Evolutionary conservation across 2,797 vertebrate genomes (phyloP).

Genomic region (Myotis vivesi): DNA sequence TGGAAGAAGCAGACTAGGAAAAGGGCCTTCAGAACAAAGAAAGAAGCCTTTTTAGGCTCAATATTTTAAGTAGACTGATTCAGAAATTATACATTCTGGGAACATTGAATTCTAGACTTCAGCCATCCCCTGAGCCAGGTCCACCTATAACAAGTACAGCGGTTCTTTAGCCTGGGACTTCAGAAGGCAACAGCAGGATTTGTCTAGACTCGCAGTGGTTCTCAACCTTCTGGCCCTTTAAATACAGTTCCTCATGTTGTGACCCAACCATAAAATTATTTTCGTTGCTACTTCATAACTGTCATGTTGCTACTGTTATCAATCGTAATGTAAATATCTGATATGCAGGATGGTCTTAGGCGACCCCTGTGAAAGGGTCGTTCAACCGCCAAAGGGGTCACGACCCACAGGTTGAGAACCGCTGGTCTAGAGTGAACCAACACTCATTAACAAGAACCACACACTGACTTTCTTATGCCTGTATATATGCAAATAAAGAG

Average conservation of each 20-base stretch:
- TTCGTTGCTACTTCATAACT: too few relatives aligned
- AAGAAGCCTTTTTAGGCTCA: not conserved
- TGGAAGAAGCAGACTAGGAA: not conserved
- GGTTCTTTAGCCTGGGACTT: not conserved
- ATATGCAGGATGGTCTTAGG: too few relatives aligned
- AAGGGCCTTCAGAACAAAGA: not conserved
- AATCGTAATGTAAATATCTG: too few relatives aligned
- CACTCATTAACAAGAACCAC: not conserved
- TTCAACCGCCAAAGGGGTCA: too few relatives aligned
- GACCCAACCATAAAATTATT: too few relatives aligned
- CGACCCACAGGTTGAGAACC: too few relatives aligned
- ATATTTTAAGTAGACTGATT: not conserved
- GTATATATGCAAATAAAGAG: not conserved
- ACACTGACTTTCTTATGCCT: not conserved
- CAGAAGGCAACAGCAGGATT: not conserved
- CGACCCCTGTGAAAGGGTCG: too few relatives aligned
- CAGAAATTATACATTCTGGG: not conserved
- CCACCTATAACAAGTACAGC: not conserved
- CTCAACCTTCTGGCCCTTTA: too few relatives aligned
- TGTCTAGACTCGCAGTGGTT: not conserved
- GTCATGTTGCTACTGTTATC: too few relatives aligned
- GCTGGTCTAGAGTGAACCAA: not conserved
- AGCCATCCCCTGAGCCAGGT: not conserved
- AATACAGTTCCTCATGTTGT: too few relatives aligned
- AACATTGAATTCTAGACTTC: not conserved